Evolutionary conservation across 2,797 vertebrate genomes (phyloP).

Genomic region (Streptopelia turtur): DNA sequence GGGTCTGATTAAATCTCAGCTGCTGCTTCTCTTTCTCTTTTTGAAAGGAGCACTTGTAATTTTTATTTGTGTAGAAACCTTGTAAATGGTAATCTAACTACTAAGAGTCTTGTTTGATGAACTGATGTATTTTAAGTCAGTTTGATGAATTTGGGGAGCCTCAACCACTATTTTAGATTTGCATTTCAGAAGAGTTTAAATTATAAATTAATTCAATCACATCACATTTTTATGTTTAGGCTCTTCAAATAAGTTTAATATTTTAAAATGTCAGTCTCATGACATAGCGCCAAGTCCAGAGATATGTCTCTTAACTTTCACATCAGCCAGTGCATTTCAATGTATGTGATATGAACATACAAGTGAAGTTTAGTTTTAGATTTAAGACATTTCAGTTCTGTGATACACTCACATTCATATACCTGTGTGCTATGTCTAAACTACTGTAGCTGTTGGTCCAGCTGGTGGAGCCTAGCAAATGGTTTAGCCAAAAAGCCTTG

Average conservation of each 20-base stretch:
- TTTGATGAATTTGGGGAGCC: not conserved
- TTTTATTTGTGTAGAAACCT: not conserved
- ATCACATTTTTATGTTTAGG: not conserved
- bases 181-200: conserved; percentile 10
- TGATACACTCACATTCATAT: not conserved
- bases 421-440: not conserved
- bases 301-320: not conserved
- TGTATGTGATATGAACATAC: not conserved
- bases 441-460: not conserved
- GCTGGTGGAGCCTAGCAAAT: not conserved
- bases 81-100: not conserved
- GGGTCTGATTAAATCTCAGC: not conserved
- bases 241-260: not conserved
- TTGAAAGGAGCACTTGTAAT: not conserved
- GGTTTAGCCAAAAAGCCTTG: not conserved
- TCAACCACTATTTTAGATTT: not conserved
- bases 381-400: not conserved
- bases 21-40: not conserved
- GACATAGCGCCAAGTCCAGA: not conserved
- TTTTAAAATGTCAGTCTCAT: not conserved
- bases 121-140: not conserved
- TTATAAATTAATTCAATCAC: conserved; percentile 7
- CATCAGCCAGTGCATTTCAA: not conserved
- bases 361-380: not conserved
- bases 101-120: not conserved